Conservation (phyloP, 1,140 invertebrate species). For the Scaptomyza hsui region DNA sequence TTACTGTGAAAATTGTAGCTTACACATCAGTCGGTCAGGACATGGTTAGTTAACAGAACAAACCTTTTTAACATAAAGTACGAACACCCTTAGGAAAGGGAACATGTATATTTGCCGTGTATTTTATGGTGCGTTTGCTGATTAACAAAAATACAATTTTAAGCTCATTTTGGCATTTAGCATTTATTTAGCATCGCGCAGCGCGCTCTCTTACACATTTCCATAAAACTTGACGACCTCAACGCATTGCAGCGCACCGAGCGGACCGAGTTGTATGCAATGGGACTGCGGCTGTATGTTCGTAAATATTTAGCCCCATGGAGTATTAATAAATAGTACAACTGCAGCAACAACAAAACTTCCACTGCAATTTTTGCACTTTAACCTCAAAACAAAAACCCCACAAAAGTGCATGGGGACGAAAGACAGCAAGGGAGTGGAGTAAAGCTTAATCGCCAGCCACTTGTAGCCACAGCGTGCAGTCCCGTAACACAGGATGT, state of each 20-base stretch:
- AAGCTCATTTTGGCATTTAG: constrained; percentile 48
- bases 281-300: constrained; percentile 42
- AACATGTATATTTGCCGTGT: neutral
- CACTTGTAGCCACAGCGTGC: constrained; percentile 76
- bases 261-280: neutral
- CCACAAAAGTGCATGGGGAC: neutral
- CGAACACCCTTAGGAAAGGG: too few species aligned
- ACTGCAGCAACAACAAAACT: neutral
- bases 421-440: too few species aligned
- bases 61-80: too few species aligned
- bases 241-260: neutral
- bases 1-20: too few species aligned
- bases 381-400: constrained; percentile 58
- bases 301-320: constrained; percentile 58
- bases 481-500: constrained; percentile 37
- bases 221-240: constrained; percentile 49
- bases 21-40: too few species aligned
- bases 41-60: too few species aligned
- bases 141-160: constrained; percentile 71
- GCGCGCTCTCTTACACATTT: constrained; percentile 29
- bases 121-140: constrained; percentile 41
- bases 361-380: constrained; percentile 48
- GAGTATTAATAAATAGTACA: constrained; percentile 6
- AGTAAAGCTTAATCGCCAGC: constrained; percentile 16
- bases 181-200: constrained; percentile 51